Base-by-base conservation (phyloP, 2,797 vertebrate genomes). In the Tympanoctomys barrerae region DNA sequence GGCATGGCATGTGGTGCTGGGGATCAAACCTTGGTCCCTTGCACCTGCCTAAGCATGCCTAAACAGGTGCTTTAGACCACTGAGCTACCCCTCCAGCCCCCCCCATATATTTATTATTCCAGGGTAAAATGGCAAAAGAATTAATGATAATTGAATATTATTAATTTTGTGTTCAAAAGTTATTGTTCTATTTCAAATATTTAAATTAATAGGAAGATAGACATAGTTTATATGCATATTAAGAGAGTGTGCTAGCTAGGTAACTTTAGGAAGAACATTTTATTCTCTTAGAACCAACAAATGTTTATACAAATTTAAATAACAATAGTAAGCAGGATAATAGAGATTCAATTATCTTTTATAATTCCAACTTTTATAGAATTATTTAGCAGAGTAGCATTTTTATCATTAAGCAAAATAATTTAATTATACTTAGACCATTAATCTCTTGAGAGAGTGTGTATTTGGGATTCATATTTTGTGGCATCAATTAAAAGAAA, bases 281-380 rank as follows among this genome's bases (percentile, higher is more conserved):
- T 89, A 82, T 93, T 96, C 82, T 90, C 89, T 92, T 73, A 92
- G 49, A 94, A 91, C 73, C 62, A 93, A 84, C 62, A 94, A 87
- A 93, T 87, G 33, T 94, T 97, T 95, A 66, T 82, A 84, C 42
- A 89, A 81, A 96, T 96, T 96, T 96, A 91, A 96, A 82, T 96
- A 93, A 95, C 78, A 90, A 33, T 68, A 85, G n/a, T 62, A 93
- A 54, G 81, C 68, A 68, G 85, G 46, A 83, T 92, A 95, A 93
- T 70, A 84, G 93, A 85, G 62, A 94, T 85, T 94, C 81, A 94
- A 88, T 93, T 91, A 92, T 87, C 92, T 94, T 95, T 93, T 94
- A 73, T 91, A 95, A 90, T 95, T 93, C n/a, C 31, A 36, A n/a
- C 88, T 52, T 94, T 93, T 89, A 62, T 77, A 86, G 83, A 92